Evolutionary conservation across 2,113 vertebrate genomes (phyloP).

Genomic region (Oncorhynchus mykiss): DNA sequence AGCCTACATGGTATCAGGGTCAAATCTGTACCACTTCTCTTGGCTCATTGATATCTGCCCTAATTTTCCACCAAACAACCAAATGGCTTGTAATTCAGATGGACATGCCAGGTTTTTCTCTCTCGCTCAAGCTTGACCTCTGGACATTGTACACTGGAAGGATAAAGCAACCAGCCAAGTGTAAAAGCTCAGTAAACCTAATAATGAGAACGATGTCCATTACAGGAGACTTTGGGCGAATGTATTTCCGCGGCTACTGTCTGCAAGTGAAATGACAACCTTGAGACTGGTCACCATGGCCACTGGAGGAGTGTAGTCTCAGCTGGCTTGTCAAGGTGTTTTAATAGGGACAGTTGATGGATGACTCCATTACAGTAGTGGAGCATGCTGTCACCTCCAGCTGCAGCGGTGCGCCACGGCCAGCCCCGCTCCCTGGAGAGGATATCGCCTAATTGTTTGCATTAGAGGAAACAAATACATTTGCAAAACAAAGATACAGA

Average conservation of each 20-base stretch:
- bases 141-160: neutral
- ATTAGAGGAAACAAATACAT: conserved; percentile 54
- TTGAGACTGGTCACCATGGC: conserved; percentile 58
- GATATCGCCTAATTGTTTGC: conserved; percentile 60
- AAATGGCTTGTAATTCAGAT: neutral
- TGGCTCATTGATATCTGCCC: neutral
- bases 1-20: neutral
- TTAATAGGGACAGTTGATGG: conserved; percentile 68
- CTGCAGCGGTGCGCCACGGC: conserved; percentile 47
- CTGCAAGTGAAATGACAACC: conserved; percentile 51
- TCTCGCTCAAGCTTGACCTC: neutral
- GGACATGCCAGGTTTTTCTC: neutral
- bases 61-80: neutral
- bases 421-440: conserved; percentile 25
- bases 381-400: conserved; percentile 68
- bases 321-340: conserved; percentile 66
- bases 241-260: conserved; percentile 41
- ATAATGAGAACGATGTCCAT: conserved; percentile 6
- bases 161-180: neutral
- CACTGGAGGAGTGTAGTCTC: conserved; percentile 54
- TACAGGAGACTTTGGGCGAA: neutral
- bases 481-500: conserved; percentile 58
- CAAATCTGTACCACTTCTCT: neutral
- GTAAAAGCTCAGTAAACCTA: neutral
- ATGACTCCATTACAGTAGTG: conserved; percentile 72